These are phyloP conservation scores for Thalassophryne amazonica DNA, from an alignment of 2,797 vertebrate species.

Conservation along the genomic window DNA sequence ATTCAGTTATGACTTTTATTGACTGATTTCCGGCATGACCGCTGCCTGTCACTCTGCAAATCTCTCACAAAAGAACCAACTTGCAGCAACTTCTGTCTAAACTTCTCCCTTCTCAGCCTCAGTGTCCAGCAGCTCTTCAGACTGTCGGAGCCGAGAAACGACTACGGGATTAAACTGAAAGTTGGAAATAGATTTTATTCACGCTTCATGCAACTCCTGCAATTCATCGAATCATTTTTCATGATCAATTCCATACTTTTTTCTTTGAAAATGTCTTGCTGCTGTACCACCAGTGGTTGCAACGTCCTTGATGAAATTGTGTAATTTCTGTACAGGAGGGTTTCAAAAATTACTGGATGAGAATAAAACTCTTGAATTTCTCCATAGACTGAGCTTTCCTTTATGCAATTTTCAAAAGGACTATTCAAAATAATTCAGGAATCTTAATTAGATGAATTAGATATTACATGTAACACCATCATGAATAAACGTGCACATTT, in stretches of 20 bases:
- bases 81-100: slow-evolving; percentile 24
- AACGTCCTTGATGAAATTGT: background rate
- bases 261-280: background rate
- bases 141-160: background rate
- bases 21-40: slow-evolving; percentile 40
- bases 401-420: background rate
- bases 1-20: slow-evolving; percentile 44
- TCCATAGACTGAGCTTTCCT: background rate
- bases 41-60: slow-evolving; percentile 44
- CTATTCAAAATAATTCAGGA: background rate
- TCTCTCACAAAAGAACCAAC: slow-evolving; percentile 31
- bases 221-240: background rate
- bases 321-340: background rate
- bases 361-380: background rate
- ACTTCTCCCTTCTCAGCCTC: slow-evolving; percentile 22
- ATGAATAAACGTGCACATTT: no score
- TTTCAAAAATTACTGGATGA: background rate
- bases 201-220: background rate
- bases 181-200: background rate
- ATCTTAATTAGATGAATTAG: background rate
- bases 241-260: background rate
- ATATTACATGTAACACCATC: background rate
- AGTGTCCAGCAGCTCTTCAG: slow-evolving; percentile 11
- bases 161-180: background rate
- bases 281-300: background rate